Evolutionary conservation across 2,888 invertebrate species (phyloP).

Genomic region (Synergus japonicus): DNA sequence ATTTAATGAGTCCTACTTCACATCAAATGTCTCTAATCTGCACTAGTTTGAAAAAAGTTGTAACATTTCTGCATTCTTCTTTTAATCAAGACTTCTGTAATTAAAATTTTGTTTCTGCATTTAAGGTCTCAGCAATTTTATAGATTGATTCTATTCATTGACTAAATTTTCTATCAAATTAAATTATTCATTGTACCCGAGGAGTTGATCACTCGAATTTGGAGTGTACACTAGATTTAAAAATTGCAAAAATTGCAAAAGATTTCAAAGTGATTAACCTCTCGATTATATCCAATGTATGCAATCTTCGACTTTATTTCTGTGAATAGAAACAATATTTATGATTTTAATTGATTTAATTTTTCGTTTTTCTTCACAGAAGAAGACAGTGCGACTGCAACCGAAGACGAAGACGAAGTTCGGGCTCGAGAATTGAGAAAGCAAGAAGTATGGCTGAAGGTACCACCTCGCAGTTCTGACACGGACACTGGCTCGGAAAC

Average conservation of each 20-base stretch:
- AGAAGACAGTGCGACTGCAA: conserved; percentile 84
- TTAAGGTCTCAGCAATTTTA: background rate
- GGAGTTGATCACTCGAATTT: too few relatives aligned
- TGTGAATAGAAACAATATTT: background rate
- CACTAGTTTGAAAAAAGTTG: background rate
- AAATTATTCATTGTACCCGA: background rate
- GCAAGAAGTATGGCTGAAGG: conserved; percentile 84
- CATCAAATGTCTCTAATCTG: conserved; percentile 1
- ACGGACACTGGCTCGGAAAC: conserved; percentile 85
- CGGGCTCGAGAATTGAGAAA: conserved; percentile 83
- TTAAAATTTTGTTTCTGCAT: background rate
- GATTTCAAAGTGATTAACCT: too few relatives aligned
- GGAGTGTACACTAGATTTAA: too few relatives aligned
- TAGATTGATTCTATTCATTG: background rate
- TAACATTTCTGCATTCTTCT: background rate
- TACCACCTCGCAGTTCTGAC: conserved; percentile 81
- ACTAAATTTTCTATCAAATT: background rate
- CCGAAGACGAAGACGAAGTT: conserved; percentile 85
- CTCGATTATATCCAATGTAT: background rate
- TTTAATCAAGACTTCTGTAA: background rate
- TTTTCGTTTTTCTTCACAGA: conserved; percentile 75
- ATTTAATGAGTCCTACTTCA: background rate
- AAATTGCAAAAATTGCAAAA: too few relatives aligned
- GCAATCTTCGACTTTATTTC: background rate
- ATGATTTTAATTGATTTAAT: background rate